Base-by-base conservation (phyloP, 2,888 invertebrate species). In the Andrena bucephala region DNA sequence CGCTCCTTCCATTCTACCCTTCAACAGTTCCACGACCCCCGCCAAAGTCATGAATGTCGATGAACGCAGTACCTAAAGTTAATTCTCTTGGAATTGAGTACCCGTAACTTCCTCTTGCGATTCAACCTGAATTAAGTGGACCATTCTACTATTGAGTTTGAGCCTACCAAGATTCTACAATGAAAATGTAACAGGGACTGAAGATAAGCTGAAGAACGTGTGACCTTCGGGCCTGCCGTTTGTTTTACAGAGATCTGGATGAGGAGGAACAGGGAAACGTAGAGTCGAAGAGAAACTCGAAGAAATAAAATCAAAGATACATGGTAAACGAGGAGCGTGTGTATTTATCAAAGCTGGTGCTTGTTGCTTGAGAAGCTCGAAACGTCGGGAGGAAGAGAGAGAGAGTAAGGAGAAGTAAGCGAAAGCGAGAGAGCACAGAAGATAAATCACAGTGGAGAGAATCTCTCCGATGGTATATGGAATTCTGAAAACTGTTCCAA, bases 331-430 rank as follows among this genome's bases (percentile, higher is more conserved):
- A 42, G 65, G 63, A 8, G 65, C 8, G n/a, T 48, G 48, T 66
- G n/a, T 66, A 68, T 68, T 68, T 68, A 54, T 68, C 68, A 68
- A 68, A 68, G 33, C 27, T 36, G 3, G 62, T 62, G 62, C 31
- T 20, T 24, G 68, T 54, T 27, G 20, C 7, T 42, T 42, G 27
- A 36, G 52, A 20, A 52, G 31, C 20, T 6, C 16, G 67, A 42
- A 42, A 16, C 42, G 42, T 16, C 42, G 42, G 16, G 42, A 13
- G 13, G 20, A n/a, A 8, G 67, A 0, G 67, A 8, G 67, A 0
- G 67, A 33, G 13, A 3, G 2, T 13, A 27, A 27, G 10, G 5
- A 27, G 16, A 10, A 16, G 8, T 13, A 33, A 62, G 8, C 31
- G 8, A n/a, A 33, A n/a, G 16, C n/a, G 31, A 24, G 7, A 4